Evolutionary conservation across 1,140 invertebrate genomes (phyloP).

Genomic region (Drosophila repleta): DNA sequence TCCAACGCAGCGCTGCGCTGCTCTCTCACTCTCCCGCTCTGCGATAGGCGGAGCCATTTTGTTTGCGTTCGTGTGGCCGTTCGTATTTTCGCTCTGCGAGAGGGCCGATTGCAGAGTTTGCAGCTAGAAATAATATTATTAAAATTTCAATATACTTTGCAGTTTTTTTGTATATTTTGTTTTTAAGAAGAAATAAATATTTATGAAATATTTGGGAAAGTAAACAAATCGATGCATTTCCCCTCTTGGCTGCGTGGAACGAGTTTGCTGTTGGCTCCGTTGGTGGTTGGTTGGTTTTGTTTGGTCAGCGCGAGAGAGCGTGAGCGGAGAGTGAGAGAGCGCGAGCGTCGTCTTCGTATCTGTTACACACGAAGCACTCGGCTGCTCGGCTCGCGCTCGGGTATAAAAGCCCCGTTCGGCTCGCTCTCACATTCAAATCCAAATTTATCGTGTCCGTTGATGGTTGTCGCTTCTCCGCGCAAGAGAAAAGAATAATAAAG

Average conservation of each 20-base stretch:
- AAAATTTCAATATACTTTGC: not conserved
- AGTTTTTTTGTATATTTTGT: too few relatives aligned
- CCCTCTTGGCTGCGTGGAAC: conserved; percentile 30
- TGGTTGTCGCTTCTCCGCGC: conserved; percentile 49
- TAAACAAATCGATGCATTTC: conserved; percentile 13
- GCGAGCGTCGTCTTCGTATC: conserved; percentile 7
- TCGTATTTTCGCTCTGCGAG: conserved; percentile 17
- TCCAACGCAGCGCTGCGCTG: not conserved
- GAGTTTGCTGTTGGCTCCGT: conserved; percentile 26
- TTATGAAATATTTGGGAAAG: not conserved
- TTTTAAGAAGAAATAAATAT: not conserved
- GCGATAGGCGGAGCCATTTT: conserved; percentile 46
- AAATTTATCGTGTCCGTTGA: conserved; percentile 53
- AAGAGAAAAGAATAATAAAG: conserved; percentile 35
- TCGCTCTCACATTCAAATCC: conserved; percentile 40
- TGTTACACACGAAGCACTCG: conserved; percentile 24
- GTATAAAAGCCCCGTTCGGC: conserved; percentile 36
- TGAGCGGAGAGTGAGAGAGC: conserved; percentile 14
- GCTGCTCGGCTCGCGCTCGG: conserved; percentile 11
- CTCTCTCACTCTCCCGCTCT: conserved; percentile 37
- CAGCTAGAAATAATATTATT: not conserved
- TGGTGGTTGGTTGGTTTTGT: conserved; percentile 24
- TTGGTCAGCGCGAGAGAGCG: not conserved
- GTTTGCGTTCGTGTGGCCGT: conserved; percentile 18
- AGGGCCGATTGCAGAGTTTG: conserved; percentile 17